Conservation (phyloP, 2,797 vertebrate species). For the Darevskia nairensis region DNA sequence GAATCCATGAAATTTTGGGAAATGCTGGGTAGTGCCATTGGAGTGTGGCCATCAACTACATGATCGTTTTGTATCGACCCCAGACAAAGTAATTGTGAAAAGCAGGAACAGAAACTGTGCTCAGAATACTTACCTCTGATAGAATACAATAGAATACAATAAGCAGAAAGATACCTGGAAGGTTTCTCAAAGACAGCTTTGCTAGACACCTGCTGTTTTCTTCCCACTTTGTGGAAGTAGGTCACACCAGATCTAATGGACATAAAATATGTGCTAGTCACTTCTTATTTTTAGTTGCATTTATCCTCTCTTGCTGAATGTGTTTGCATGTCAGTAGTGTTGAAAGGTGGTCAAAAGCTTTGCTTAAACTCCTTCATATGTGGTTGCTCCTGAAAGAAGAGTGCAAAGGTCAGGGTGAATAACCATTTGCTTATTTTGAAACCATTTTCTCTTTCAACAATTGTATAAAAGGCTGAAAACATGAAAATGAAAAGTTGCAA, state of each 20-base stretch:
- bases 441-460: conserved; percentile 20
- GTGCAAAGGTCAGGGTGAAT: conserved; percentile 50
- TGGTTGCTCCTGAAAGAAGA: conserved; percentile 36
- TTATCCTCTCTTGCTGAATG: conserved; percentile 52
- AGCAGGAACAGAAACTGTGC: background rate
- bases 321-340: conserved; percentile 36
- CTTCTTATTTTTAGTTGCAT: conserved; percentile 66
- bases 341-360: conserved; percentile 61
- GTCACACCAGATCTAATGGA: conserved; percentile 48
- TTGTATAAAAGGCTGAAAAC: background rate
- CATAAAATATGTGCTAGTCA: conserved; percentile 42
- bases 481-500: background rate
- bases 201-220: conserved; percentile 60
- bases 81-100: background rate
- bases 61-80: conserved; percentile 14
- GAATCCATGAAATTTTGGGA: background rate
- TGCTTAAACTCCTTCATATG: conserved; percentile 49
- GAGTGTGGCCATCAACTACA: background rate
- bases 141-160: background rate
- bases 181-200: conserved; percentile 55
- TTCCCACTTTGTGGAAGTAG: conserved; percentile 62
- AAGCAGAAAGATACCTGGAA: conserved; percentile 17
- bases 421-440: conserved; percentile 36
- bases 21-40: background rate
- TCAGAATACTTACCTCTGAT: conserved; percentile 23